Evolutionary conservation across 1,140 invertebrate genomes (phyloP).

Genomic region (Stratiolaelaps scimitus): DNA sequence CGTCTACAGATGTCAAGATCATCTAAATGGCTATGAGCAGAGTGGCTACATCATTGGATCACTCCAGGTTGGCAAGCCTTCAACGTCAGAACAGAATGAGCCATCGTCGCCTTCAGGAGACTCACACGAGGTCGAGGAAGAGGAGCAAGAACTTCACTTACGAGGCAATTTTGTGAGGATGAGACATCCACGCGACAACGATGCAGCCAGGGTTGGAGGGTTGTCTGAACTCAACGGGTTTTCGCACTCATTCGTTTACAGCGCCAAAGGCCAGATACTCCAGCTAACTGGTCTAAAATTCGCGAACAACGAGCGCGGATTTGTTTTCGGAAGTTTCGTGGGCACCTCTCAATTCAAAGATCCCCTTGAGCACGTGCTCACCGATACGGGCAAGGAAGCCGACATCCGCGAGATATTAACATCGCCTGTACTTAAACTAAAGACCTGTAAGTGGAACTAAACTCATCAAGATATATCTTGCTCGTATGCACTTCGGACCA

Average conservation of each 20-base stretch:
- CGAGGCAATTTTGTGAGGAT: constrained; percentile 7
- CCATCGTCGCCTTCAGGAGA: no score
- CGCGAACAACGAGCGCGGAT: neutral
- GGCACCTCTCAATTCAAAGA: neutral
- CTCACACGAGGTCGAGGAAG: neutral
- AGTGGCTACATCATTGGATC: neutral
- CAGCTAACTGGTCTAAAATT: neutral
- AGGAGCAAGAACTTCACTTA: constrained; percentile 1
- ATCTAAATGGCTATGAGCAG: neutral
- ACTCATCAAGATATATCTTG: no score
- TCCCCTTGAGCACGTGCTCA: neutral
- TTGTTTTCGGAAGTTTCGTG: neutral
- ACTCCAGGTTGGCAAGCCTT: neutral
- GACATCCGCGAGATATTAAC: neutral
- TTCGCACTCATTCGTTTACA: neutral
- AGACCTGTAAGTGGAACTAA: constrained; percentile 7
- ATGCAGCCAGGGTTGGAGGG: neutral
- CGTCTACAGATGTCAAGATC: constrained; percentile 1
- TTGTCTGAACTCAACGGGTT: neutral
- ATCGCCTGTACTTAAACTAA: neutral
- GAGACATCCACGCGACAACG: no score
- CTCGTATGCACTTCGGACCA: no score
- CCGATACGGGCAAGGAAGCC: neutral
- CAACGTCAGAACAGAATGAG: no score
- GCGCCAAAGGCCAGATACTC: neutral